phyloP scores from a whole-genome alignment of 1,140 invertebrate genomes.

The Zaprionus africanus region DNA sequence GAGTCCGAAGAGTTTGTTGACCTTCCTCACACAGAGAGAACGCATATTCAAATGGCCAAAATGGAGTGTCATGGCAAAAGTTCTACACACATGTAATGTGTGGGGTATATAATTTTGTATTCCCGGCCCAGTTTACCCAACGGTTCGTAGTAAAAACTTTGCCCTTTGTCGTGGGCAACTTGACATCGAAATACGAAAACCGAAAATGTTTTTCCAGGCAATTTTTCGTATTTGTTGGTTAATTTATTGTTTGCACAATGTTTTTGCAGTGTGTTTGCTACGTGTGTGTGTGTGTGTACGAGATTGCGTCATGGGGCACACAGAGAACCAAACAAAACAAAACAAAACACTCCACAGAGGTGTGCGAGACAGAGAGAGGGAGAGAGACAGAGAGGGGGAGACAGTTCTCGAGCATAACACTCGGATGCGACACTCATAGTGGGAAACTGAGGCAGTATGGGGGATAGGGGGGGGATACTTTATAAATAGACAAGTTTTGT shows the following conservation, averaged over 20 bases:
- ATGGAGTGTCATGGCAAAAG: conserved; percentile 71
- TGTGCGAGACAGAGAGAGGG: conserved; percentile 42
- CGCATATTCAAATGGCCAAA: conserved; percentile 53
- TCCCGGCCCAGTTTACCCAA: conserved; percentile 47
- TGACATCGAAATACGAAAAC: conserved; percentile 49
- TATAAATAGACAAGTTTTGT: conserved; percentile 72
- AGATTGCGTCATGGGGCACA: conserved; percentile 65
- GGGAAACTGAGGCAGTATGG: not conserved
- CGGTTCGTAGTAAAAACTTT: conserved; percentile 31
- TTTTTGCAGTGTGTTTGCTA: conserved; percentile 28
- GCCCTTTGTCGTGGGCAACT: conserved; percentile 43
- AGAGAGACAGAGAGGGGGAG: not conserved
- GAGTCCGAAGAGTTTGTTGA: conserved; percentile 50
- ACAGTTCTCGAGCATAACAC: not conserved
- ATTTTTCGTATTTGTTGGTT: conserved; percentile 66
- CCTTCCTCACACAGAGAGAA: conserved; percentile 28
- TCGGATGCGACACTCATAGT: not conserved
- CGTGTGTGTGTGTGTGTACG: not conserved
- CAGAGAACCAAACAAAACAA: conserved; percentile 26
- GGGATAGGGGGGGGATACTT: conserved; percentile 8
- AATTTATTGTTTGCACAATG: conserved; percentile 77
- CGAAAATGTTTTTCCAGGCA: conserved; percentile 60
- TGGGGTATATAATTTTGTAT: conserved; percentile 20
- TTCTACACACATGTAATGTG: conserved; percentile 42
- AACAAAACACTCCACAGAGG: conserved; percentile 30